Evolutionary conservation across 1,140 invertebrate species (phyloP).

Genomic region (Lysiphlebus fabarum): DNA sequence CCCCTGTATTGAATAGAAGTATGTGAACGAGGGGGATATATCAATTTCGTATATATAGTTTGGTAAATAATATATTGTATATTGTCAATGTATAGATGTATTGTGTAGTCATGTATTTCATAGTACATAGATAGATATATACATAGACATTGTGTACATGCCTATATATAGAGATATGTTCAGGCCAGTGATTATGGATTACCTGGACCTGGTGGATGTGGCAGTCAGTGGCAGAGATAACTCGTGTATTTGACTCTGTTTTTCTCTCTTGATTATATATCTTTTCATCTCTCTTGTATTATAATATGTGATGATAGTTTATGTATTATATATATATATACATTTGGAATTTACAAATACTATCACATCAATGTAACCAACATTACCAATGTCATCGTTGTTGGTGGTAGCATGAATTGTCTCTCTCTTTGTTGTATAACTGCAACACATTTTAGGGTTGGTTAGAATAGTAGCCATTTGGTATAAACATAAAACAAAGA

Average conservation of each 20-base stretch:
- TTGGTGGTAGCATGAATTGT: too few relatives aligned
- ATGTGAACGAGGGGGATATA: slow-evolving; percentile 4
- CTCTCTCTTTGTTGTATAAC: too few relatives aligned
- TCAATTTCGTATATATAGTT: slow-evolving; percentile 15
- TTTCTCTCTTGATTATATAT: slow-evolving; percentile 7
- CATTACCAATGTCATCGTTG: too few relatives aligned
- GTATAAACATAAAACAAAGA: too few relatives aligned
- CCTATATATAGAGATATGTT: background rate
- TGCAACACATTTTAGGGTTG: too few relatives aligned
- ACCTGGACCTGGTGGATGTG: slow-evolving; percentile 23
- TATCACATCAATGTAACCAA: too few relatives aligned
- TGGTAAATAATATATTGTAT: too few relatives aligned
- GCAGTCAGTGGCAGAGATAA: slow-evolving; percentile 32
- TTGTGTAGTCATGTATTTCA: background rate
- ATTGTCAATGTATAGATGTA: too few relatives aligned
- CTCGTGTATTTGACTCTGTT: slow-evolving; percentile 13
- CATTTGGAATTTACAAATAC: too few relatives aligned
- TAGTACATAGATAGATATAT: background rate
- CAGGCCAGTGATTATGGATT: slow-evolving; percentile 34
- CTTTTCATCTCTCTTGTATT: background rate
- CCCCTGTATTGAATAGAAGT: too few relatives aligned
- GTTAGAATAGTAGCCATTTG: too few relatives aligned
- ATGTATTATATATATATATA: background rate
- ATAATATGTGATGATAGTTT: background rate
- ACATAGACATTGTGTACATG: background rate